Evolutionary conservation across 2,797 vertebrate species (phyloP), one percentile per base, ranked within the genome.

Genomic region (Numenius phaeopus): DNA sequence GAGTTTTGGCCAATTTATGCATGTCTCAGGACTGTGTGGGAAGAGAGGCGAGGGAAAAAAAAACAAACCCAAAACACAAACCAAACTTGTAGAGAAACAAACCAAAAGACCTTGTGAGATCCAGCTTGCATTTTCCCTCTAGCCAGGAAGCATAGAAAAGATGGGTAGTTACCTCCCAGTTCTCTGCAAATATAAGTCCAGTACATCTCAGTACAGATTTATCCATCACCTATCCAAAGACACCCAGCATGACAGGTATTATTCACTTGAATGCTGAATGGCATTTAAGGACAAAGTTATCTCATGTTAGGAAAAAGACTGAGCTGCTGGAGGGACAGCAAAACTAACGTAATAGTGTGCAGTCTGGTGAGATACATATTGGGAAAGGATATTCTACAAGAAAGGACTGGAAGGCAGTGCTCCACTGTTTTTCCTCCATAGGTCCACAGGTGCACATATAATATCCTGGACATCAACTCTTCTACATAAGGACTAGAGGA

Each of bases 361-460:
- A 58, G 11, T 50, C 47, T 75, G n/a, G 5, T 13, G 15, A 87
- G 83, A 75, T 10, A 61, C 11, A 44, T 30, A 5, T 19, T 58
- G 23, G n/a, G 39, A 77, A 72, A 59, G 16, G 9, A 29, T 55
- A 64, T 69, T 69, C 40, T 55, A 23, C 27, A 72, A 58, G 5
- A 22, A 52, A 66, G 14, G 5, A 58, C 42, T 80, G 26, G 11
- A 82, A 76, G 5, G 11, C 21, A 83, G 20, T 27, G 11, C 3
- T 82, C 23, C 32, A n/a, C 14, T 42, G 8, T 40, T 75, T 14
- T 57, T 67, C 44, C 20, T 39, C n/a, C 10, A 11, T 19, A 47
- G 7, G 0, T 81, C 10, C 16, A 80, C 6, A 2, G 18, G 39
- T 24, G 21, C 2, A 1, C 3, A 10, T 3, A 11, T 62, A 42